Conservation (phyloP, 2,888 invertebrate genomes). For the Phalera bucephala region DNA sequence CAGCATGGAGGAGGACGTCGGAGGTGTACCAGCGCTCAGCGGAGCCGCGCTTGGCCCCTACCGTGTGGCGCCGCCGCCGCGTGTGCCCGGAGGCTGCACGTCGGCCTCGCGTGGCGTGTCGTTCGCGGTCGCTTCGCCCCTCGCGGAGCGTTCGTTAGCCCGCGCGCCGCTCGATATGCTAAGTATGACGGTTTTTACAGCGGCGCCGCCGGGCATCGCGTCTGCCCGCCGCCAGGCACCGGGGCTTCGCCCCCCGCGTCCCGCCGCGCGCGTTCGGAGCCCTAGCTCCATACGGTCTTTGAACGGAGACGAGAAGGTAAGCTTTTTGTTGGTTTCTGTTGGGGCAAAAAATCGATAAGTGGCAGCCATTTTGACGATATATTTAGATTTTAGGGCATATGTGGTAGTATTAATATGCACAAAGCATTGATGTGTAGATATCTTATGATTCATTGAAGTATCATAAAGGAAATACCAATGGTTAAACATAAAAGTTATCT, state of each 20-base stretch:
- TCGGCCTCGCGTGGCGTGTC: constrained; percentile 66
- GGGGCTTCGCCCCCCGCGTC: constrained; percentile 61
- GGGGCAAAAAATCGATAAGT: constrained; percentile 58
- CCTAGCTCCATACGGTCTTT: constrained; percentile 70
- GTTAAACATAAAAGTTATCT: too few species aligned
- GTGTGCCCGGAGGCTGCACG: constrained; percentile 74
- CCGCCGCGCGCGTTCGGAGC: constrained; percentile 79
- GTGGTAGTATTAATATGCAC: too few species aligned
- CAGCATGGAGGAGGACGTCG: constrained; percentile 36
- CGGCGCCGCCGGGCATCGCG: constrained; percentile 72
- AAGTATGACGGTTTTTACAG: constrained; percentile 78
- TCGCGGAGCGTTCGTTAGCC: constrained; percentile 66
- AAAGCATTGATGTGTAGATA: too few species aligned
- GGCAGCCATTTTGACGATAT: constrained; percentile 69
- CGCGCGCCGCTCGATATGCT: constrained; percentile 71
- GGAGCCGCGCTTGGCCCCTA: constrained; percentile 60
- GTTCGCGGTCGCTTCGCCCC: constrained; percentile 62
- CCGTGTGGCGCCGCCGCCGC: constrained; percentile 75
- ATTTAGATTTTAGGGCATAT: constrained; percentile 32
- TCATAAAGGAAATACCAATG: too few species aligned
- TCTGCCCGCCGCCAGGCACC: constrained; percentile 69
- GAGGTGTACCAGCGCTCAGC: too few species aligned
- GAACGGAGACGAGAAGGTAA: constrained; percentile 66
- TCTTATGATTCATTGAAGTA: too few species aligned
- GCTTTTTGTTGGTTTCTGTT: constrained; percentile 56